phyloP scores from a whole-genome alignment of 2,797 vertebrate species.

The Sardinella longiceps region DNA sequence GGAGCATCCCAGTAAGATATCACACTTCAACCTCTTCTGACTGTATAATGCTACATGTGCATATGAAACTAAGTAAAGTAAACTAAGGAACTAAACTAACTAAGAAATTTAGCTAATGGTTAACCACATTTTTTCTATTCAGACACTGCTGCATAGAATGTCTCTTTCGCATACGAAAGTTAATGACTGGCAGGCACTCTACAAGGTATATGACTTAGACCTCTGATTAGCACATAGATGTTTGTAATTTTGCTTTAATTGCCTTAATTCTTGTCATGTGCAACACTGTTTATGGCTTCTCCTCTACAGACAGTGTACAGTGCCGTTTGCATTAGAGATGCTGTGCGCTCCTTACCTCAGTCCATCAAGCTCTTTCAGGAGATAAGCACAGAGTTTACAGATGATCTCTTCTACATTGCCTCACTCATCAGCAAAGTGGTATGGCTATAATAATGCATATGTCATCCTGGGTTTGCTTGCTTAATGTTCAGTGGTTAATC shows the following conservation, averaged over 20 bases:
- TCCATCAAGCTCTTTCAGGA: conserved; percentile 86
- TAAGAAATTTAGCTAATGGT: not conserved
- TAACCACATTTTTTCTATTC: conserved; percentile 28
- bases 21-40: conserved; percentile 20
- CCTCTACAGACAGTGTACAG: conserved; percentile 81
- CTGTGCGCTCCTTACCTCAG: conserved; percentile 82
- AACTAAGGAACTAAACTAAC: not conserved
- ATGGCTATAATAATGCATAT: conserved; percentile 41
- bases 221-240: conserved; percentile 15
- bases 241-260: not conserved
- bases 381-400: conserved; percentile 84
- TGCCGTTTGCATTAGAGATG: conserved; percentile 89
- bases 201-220: conserved; percentile 78
- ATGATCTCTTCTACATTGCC: conserved; percentile 86
- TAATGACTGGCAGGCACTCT: conserved; percentile 90
- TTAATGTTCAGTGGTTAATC: too few species aligned
- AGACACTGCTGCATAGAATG: conserved; percentile 91
- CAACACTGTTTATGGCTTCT: not conserved
- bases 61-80: conserved; percentile 25
- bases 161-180: conserved; percentile 88
- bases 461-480: too few species aligned
- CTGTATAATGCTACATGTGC: not conserved
- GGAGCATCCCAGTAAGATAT: conserved; percentile 83
- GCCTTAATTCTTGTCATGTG: not conserved
- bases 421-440: conserved; percentile 91